Conservation (phyloP, 2,888 invertebrate species). For the Oithona nana region DNA sequence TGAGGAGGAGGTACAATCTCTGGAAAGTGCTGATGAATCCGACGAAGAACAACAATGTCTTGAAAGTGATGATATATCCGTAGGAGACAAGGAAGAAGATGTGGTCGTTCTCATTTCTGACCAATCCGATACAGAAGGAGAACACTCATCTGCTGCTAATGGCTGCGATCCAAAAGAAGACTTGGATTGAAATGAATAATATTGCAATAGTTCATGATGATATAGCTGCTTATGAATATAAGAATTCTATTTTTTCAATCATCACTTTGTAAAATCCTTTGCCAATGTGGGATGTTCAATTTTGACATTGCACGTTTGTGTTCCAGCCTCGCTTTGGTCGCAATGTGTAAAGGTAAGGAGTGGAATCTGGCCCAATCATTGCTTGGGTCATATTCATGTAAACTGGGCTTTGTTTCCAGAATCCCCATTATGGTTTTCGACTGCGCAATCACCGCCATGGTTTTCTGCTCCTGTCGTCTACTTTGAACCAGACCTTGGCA, state of each 20-base stretch:
- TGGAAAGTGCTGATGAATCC: no score
- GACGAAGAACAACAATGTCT: no score
- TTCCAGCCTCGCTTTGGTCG: not conserved
- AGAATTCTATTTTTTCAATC: not conserved
- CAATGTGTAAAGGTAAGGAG: slow-evolving; percentile 5
- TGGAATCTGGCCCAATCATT: slow-evolving; percentile 1
- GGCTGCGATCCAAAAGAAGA: no score
- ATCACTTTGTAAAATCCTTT: not conserved
- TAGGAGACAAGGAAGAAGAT: not conserved
- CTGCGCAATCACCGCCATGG: not conserved
- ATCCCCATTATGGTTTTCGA: not conserved
- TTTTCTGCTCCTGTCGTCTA: not conserved
- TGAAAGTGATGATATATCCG: no score
- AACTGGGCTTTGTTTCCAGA: not conserved
- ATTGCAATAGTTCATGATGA: no score
- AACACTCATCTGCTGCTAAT: no score
- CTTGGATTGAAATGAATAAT: no score
- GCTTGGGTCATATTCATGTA: not conserved
- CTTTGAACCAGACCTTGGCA: not conserved
- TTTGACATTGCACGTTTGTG: not conserved
- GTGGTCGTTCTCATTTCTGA: no score
- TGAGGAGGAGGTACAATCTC: no score
- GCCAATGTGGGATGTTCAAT: not conserved
- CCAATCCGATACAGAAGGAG: no score
- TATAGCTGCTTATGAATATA: no score